Evolutionary conservation across 2,113 vertebrate species (phyloP).

Genomic region (Beaufortia kweichowensis): DNA sequence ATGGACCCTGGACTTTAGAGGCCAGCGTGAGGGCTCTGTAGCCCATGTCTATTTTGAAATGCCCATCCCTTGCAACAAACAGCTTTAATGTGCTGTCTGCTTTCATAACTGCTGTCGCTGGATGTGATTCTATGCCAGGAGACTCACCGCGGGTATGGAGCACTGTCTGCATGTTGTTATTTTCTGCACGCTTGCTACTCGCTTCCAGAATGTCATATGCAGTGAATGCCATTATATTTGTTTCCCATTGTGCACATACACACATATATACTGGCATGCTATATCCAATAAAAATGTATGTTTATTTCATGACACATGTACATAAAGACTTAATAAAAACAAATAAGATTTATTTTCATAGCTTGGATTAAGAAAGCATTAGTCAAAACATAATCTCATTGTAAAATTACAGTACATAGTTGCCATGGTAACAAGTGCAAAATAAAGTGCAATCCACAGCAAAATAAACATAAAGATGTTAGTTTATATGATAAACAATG

Average conservation of each 20-base stretch:
- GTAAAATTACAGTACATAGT: conserved; percentile 31
- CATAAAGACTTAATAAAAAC: conserved; percentile 18
- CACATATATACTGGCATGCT: background rate
- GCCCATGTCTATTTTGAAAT: conserved; percentile 23
- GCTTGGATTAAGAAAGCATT: background rate
- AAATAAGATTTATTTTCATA: conserved; percentile 31
- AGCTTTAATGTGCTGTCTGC: conserved; percentile 43
- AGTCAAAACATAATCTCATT: conserved; percentile 23
- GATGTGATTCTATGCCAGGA: conserved; percentile 31
- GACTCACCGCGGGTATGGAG: conserved; percentile 29
- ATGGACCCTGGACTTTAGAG: conserved; percentile 24
- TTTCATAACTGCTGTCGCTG: conserved; percentile 43
- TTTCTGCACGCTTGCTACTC: conserved; percentile 28
- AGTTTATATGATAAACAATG: conserved; percentile 10
- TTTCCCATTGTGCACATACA: background rate
- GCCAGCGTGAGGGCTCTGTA: conserved; percentile 13
- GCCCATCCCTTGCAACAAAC: conserved; percentile 19
- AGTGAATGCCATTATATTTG: background rate
- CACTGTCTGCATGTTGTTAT: conserved; percentile 34
- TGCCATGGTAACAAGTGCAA: conserved; percentile 43
- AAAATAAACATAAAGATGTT: conserved; percentile 22
- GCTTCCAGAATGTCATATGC: conserved; percentile 29
- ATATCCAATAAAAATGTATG: conserved; percentile 3
- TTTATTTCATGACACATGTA: conserved; percentile 5
- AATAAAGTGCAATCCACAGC: background rate